Conservation (phyloP, 1,140 invertebrate genomes). For the Zaprionus davidi region DNA sequence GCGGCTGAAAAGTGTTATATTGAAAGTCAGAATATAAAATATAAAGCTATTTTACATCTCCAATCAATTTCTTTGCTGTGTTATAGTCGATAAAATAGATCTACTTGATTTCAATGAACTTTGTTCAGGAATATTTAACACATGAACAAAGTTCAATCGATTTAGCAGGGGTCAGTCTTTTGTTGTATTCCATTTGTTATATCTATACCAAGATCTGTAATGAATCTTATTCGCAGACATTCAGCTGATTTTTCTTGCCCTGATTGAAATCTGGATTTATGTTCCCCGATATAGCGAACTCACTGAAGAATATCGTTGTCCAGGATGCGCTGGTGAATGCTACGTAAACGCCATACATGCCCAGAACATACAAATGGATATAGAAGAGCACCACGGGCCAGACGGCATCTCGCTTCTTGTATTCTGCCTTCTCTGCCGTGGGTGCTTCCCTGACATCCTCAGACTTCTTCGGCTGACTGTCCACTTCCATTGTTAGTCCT, state of each 20-base stretch:
- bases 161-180: too few relatives aligned
- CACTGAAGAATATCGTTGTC: conserved; percentile 87
- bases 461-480: conserved; percentile 4
- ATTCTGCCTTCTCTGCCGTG: conserved; percentile 19
- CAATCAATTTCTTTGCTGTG: too few relatives aligned
- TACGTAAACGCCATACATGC: conserved; percentile 87
- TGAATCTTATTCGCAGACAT: too few relatives aligned
- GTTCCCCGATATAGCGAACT: conserved; percentile 77
- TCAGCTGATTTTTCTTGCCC: too few relatives aligned
- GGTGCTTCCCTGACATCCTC: conserved; percentile 8
- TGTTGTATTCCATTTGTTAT: neutral
- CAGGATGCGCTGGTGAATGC: conserved; percentile 87
- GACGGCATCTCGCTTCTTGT: conserved; percentile 85
- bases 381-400: conserved; percentile 89
- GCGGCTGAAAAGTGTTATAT: conserved; percentile 84
- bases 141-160: neutral
- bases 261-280: neutral
- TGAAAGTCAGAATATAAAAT: neutral
- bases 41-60: too few relatives aligned
- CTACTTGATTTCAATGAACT: neutral
- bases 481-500: neutral
- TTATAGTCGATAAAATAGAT: neutral
- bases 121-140: neutral
- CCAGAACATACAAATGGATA: conserved; percentile 88
- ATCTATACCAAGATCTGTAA: too few relatives aligned